Base-by-base conservation (phyloP, 2,888 invertebrate genomes). In the Pemphredon lugubris region DNA sequence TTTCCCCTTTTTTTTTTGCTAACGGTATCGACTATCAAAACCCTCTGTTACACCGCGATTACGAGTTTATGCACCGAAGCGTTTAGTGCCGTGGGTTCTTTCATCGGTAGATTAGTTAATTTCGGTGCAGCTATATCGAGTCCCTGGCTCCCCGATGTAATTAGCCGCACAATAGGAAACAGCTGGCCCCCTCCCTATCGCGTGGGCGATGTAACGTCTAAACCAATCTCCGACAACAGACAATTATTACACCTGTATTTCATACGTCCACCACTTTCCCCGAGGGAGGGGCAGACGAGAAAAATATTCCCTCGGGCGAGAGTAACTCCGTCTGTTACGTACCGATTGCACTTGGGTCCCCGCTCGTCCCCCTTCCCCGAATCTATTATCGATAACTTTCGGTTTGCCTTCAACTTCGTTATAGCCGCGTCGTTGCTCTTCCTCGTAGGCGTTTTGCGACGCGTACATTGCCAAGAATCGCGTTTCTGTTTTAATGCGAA, bases 161-260 rank as follows among this genome's bases (percentile, higher is more conserved):
- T 87, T 87, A 87, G 88, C 81, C 68, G 73, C 78, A 87, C 87
- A 87, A 87, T 87, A 84, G 84, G 84, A 84, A 87, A 84, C 85
- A 84, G 75, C 83, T 79, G 81, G 79, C 26, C 26, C 4, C 77
- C 78, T n/a, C 78, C 65, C 82, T 79, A 83, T 85, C 82, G 79
- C 71, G 58, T 61, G 66, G 64, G 40, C 78, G 74, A 75, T 82
- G 84, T 79, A 79, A 83, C 79, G 76, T 83, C 79, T 75, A 81
- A 81, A 81, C 85, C 83, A 85, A 85, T 87, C 84, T 84, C 75
- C 74, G 60, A 30, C 72, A 73, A 73, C 79, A 81, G 83, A 83
- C 83, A 83, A 86, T 84, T 83, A 79, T 84, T 79, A 84, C 79
- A 79, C 79, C 75, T 77, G 79, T 77, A 75, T 75, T 84, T 78